Evolutionary conservation across 2,113 vertebrate genomes (phyloP), one percentile per base, ranked within the genome.

Genomic region (Saimiri boliviensis): DNA sequence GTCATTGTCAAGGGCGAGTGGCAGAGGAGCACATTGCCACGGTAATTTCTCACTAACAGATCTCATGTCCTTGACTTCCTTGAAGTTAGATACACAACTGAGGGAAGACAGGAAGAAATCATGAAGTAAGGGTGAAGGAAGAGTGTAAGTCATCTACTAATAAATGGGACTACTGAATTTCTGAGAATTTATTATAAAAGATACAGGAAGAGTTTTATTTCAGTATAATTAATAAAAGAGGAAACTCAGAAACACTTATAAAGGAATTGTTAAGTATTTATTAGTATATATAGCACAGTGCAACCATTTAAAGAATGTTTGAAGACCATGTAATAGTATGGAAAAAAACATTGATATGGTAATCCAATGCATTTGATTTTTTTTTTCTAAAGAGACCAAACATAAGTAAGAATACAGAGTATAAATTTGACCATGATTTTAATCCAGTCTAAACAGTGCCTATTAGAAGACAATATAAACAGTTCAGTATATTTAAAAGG

Each of bases 291-390:
- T 30, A 76, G 8, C 42, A 74, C 49, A 45, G 54, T 35, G 2
- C 37, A 83, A 14, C n/a, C 10, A 89, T 96, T 47, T 92, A 94
- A 93, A 86, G 49, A 92, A 32, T 54, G 8, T 60, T 27, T 86
- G 47, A 80, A 91, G 74, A 86, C 25, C 56, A 42, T 77, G 45
- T n/a, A 88, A 58, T 42, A 71, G 11, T 35, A 7, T 66, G 47
- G 6, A 14, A 88, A 83, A 83, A 70, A 12, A 32, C 27, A 30
- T 14, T 21, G 58, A 8, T 68, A 45, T 40, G 73, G 40, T 35
- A 60, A 40, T 56, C 10, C 16, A 91, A 49, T n/a, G 37, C 2
- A 27, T 70, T 92, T 89, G 19, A 32, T 40, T 27, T 47, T 70
- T 66, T 82, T 70, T 54, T 63, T 11, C 40, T 60, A 30, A 92